Base-by-base conservation (phyloP, 2,888 invertebrate species). In the Cenopis cana region DNA sequence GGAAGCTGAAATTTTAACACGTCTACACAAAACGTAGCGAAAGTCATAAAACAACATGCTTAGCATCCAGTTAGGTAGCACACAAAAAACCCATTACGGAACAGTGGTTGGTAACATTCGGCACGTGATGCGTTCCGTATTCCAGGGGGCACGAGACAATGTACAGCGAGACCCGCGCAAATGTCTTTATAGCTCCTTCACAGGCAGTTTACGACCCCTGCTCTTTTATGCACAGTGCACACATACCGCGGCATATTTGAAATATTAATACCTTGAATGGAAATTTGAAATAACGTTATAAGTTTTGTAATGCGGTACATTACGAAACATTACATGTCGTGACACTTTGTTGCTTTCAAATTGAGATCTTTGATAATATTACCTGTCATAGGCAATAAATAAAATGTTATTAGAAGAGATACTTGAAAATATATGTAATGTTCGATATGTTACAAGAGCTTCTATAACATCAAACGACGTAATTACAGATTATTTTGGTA, bases 161-260 rank as follows among this genome's bases (percentile, higher is more conserved):
- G 73, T 69, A 69, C 69, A 55, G 60, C 66, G 54, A 41, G 65
- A 49, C 41, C 61, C 69, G 50, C 69, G 55, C 69, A 66, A 73
- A 73, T 69, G 73, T 73, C 73, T 73, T 73, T 73, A 73, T 73
- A 57, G 69, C 69, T 65, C 69, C 66, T 73, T 65, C 73, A 69
- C 69, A 61, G 69, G 10, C 66, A 69, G 66, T 73, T 73, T 69
- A 73, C 62, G 73, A 69, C 59, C 69, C 20, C 46, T 24, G 60
- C 59, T 57, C 64, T 50, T 50, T 69, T 57, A 64, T 64, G 69
- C 69, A 18, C 69, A 36, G 57, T 64, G 69, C 69, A 18, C 69
- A 49, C 38, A 64, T 41, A 20, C 12, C n/a, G n/a, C n/a, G n/a
- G 41, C 65, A 65, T 69, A 65, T 69, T 65, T 69, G 52, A 29